Base-by-base conservation (phyloP, 2,797 vertebrate species). In the Phrynocephalus vlangalii region DNA sequence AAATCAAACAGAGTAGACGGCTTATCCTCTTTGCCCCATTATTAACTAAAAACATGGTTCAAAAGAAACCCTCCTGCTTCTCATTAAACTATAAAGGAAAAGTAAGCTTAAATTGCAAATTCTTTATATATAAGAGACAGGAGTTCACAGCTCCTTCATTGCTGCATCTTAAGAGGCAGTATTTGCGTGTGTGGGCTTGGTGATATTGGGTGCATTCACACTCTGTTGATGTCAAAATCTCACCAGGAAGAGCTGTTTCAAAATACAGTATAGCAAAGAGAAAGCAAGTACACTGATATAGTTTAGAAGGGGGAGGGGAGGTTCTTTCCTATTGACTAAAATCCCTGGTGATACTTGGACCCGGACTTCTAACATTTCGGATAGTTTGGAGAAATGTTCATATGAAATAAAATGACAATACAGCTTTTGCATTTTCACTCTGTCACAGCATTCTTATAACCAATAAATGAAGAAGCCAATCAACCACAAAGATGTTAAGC, bases 41-140 rank as follows among this genome's bases (percentile, higher is more conserved):
- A 0, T 66, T 90, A 63, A 20, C 50, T 20, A 1, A 0, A 0
- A 60, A 10, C 2, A 16, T 15, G 5, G 0, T 0, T 30, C 0
- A 0, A 13, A 13, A 1, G 26, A 52, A 73, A 77, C 56, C 85
- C 3, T 26, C 79, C 76, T 33, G 3, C 76, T 68, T 48, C 72
- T 6, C 68, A 79, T 6, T 68, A 44, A 86, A 86, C 10, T 2
- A 15, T 72, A 79, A 16, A 20, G 82, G 77, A 1, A 26, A 3
- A 2, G 0, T 0, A 0, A 75, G 73, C 56, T 30, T 38, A 50
- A 38, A n/a, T 70, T 56, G 50, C 5, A 63, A 22, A 70, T 10
- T 26, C 22, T 70, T 70, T 50, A 78, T 38, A 72, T 0, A 11
- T 2, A 66, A 3, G 79, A 50, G 78, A 24, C 0, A 28, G 83